Evolutionary conservation across 2,888 invertebrate species (phyloP).

Genomic region (Ophion ventricosus): DNA sequence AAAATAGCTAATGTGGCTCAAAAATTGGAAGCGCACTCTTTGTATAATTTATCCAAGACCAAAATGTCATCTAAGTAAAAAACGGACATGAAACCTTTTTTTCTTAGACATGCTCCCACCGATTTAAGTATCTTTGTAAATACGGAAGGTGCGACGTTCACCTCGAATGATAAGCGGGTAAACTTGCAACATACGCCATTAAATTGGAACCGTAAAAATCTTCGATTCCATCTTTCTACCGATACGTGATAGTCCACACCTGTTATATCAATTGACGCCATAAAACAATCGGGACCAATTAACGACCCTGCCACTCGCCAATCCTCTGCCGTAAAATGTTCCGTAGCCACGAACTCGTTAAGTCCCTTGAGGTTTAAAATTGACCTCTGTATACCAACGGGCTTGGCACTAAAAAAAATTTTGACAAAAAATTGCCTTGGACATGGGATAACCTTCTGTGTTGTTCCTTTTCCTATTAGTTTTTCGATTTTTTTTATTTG

Average conservation of each 20-base stretch:
- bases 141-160: conserved; percentile 39
- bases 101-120: conserved; percentile 33
- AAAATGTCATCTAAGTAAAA: conserved; percentile 56
- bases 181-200: conserved; percentile 24
- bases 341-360: conserved; percentile 66
- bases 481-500: conserved; percentile 37
- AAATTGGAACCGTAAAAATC: conserved; percentile 47
- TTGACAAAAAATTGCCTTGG: conserved; percentile 66
- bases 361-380: conserved; percentile 70
- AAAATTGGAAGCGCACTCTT: conserved; percentile 29
- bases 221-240: conserved; percentile 28
- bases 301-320: conserved; percentile 61
- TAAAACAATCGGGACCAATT: conserved; percentile 43
- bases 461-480: conserved; percentile 39
- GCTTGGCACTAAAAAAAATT: conserved; percentile 66
- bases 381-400: conserved; percentile 64
- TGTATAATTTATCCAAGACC: conserved; percentile 27
- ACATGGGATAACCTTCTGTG: conserved; percentile 9
- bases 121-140: conserved; percentile 59
- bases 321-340: conserved; percentile 73
- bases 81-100: conserved; percentile 42
- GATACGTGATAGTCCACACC: conserved; percentile 47
- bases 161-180: conserved; percentile 44
- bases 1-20: conserved; percentile 20
- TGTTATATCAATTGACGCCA: conserved; percentile 51